Base-by-base conservation (phyloP, 2,797 vertebrate genomes). In the Eurystomus glaucurus region DNA sequence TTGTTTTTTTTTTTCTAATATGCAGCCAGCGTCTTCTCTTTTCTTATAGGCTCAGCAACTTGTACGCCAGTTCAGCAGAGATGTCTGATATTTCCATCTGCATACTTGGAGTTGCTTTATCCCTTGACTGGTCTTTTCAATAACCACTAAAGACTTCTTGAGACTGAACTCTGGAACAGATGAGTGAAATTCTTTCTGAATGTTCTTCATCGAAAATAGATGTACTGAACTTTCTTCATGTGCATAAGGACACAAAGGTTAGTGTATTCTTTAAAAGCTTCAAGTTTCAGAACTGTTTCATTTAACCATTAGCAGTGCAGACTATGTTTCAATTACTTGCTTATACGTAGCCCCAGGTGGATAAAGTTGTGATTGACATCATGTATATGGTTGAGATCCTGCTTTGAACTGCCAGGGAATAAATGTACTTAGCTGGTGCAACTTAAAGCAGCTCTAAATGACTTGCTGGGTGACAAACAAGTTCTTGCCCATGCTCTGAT, bases 231-330 rank as follows among this genome's bases (percentile, higher is more conserved):
- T 96, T 96, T 92, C 96, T 96, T 95, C 94, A 97, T 97, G 97
- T 85, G 68, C 95, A 89, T 93, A 97, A 97, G 94, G 94, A 98
- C 95, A 97, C 96, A 81, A 98, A 98, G 98, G 98, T 98, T 95
- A 97, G 98, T 98, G 50, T 70, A 58, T 87, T 92, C 55, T 72
- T 83, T 82, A 76, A 79, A 82, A 94, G n/a, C 46, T 29, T 87
- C 39, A 33, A 23, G 7, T 72, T 90, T 94, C 20, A 23, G 29
- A 43, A 70, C 17, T 33, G 9, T 88, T 88, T 92, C 3, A 4
- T 84, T 87, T 54, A 69, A 74, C 31, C 31, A 46, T 74, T 79
- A 62, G 5, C 23, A 45, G 22, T 48, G 10, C 17, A 16, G 28
- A 48, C 4, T 37, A 1, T 54, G 4, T 74, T 95, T 70, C 46